These are phyloP conservation scores for Sebastolobus altivelis DNA, from an alignment of 2,797 vertebrate genomes.

Conservation along the genomic window DNA sequence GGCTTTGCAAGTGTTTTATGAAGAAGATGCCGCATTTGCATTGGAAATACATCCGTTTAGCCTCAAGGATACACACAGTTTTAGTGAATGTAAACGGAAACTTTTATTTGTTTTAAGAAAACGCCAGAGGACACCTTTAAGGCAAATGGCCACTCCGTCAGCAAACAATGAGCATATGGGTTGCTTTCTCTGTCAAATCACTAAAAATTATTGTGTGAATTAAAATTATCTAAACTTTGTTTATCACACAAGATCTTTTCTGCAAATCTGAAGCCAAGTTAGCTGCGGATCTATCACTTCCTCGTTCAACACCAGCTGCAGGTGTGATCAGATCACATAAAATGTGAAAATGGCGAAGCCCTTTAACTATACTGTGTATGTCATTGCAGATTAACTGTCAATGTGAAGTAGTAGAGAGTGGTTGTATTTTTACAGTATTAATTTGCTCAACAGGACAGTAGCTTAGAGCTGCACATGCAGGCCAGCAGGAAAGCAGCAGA, in stretches of 20 bases:
- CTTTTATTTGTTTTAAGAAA: slow-evolving; percentile 1
- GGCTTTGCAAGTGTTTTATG: background rate
- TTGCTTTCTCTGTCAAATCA: background rate
- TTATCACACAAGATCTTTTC: background rate
- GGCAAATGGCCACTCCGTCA: background rate
- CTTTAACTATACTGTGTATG: background rate
- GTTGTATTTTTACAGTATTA: background rate
- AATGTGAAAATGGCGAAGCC: slow-evolving; percentile 6
- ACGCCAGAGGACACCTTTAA: background rate
- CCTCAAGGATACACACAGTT: background rate
- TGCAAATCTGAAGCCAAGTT: background rate
- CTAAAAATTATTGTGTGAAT: background rate
- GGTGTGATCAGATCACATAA: too few species aligned
- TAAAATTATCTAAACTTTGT: background rate
- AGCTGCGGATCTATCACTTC: background rate
- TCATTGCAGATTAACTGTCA: background rate
- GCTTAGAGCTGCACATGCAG: background rate
- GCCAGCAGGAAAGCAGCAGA: background rate
- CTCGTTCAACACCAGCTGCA: too few species aligned
- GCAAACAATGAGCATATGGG: background rate
- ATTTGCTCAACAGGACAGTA: background rate
- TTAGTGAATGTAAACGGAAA: background rate
- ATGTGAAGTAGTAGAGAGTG: background rate
- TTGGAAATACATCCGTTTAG: slow-evolving; percentile 19
- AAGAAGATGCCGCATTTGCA: background rate